Base-by-base conservation (phyloP, 92 coral and sea anemone genomes). In the Epizoanthus ramosus region DNA sequence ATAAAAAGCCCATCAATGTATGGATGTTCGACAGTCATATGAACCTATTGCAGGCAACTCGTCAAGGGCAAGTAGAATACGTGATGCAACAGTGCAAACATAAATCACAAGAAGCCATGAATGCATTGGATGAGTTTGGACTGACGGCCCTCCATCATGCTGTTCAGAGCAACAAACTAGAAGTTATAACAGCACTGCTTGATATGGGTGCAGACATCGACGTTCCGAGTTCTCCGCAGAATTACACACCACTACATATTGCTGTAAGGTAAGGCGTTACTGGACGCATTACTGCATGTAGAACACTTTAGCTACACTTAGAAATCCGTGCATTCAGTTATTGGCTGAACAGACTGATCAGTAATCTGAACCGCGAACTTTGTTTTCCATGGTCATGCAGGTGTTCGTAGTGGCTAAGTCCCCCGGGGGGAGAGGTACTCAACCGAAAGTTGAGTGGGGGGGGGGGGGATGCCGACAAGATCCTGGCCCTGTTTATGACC, bases 131-230 rank as follows among this genome's bases (percentile, higher is more conserved):
- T 19, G 71, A 77, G 21, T 77, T 77, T 41, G 82, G 82, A 61
- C 21, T 77, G 82, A 59, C 82, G 0, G 71, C 82, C 6, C 82
- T 77, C 10, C 82, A 77, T 60, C 71, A 77, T 21, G 82, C 82
- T 35, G 65, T 77, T 16, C 82, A 69, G 8, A 65, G 39, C 21
- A 61, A 59, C 57, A 77, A 77, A 12, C 21, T 39, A 3, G 82
- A 61, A 33, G 58, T 77, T 6, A 57, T 77, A 21, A 61, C 57
- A 0, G 24, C 70, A 21, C 39, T 77, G 21, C 71, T 77, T 77
- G 82, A 61, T 41, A 61, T 77, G 82, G 82, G 82, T 14, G 82
- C 82, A 37, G 71, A 77, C 47, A 47, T 77, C 15, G 22, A 77
- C 28, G 82, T 14, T 17, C 54, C 0, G 54, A 41, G 70, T 16